A percentile compares a stretch with the other conserved stretches of the same genome.
These are phyloP conservation scores for Cephalopachus bancanus DNA, from an alignment of 2,797 vertebrate species.

Conservation along the genomic window DNA sequence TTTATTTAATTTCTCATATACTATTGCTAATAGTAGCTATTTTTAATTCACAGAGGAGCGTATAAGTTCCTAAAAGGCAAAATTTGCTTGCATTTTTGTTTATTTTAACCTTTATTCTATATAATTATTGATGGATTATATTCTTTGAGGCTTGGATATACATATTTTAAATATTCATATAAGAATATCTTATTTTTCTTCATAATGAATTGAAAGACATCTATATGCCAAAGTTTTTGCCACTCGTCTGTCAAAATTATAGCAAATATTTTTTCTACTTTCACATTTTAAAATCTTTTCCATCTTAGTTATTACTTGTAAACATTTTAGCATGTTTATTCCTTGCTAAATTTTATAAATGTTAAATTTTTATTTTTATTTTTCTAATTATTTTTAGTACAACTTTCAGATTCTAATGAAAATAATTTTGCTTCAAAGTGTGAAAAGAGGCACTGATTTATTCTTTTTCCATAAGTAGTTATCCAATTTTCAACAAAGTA, in stretches of 20 bases:
- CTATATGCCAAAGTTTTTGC: neutral
- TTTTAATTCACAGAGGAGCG: neutral
- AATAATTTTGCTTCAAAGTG: neutral
- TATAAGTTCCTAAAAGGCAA: neutral
- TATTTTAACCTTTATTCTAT: neutral
- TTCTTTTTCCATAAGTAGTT: neutral
- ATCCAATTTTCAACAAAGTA: neutral
- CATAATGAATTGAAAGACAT: neutral
- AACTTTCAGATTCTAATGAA: neutral
- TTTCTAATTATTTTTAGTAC: neutral
- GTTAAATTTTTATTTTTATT: neutral
- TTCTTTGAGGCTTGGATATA: neutral
- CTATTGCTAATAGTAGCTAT: neutral
- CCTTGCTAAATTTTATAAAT: neutral
- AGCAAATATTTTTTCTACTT: neutral
- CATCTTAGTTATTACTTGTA: neutral
- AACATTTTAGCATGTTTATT: neutral
- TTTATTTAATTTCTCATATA: neutral
- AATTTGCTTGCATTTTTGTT: neutral
- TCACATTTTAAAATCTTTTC: neutral
- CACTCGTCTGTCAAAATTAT: neutral
- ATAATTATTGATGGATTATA: neutral
- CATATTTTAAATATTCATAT: neutral
- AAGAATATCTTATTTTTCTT: neutral
- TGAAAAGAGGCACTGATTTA: too few species aligned